A percentile compares a stretch with the other conserved stretches of the same genome.
Evolutionary conservation across 2,113 vertebrate genomes (phyloP).

Genomic region (Neodontobutis hainanensis): DNA sequence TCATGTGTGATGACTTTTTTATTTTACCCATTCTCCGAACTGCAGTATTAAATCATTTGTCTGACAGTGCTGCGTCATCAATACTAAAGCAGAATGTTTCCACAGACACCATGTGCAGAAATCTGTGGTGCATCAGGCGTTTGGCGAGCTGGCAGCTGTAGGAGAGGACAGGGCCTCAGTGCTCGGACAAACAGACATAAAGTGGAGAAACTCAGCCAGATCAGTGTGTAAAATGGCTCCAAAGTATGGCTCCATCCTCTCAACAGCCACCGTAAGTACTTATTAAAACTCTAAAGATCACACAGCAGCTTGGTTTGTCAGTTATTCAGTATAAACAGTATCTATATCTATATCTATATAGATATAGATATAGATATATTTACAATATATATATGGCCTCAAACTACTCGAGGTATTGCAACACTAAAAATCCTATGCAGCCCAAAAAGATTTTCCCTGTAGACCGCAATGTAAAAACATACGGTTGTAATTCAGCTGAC

Average conservation of each 20-base stretch:
- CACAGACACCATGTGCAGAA: constrained; percentile 79
- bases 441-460: no score
- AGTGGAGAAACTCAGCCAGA: constrained; percentile 71
- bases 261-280: constrained; percentile 90
- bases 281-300: constrained; percentile 31
- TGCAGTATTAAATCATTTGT: background rate
- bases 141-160: constrained; percentile 72
- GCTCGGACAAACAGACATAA: constrained; percentile 65
- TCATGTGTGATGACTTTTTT: no score
- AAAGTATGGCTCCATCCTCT: constrained; percentile 82
- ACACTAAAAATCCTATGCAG: no score
- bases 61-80: background rate
- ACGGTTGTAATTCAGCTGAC: no score
- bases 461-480: no score
- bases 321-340: constrained; percentile 17
- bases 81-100: constrained; percentile 29
- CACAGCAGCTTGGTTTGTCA: constrained; percentile 53
- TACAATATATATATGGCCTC: no score
- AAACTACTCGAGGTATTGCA: no score
- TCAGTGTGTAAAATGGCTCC: constrained; percentile 77
- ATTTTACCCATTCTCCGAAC: background rate
- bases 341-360: no score
- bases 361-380: no score
- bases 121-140: constrained; percentile 77
- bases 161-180: constrained; percentile 60